These are phyloP conservation scores for Eolophus roseicapilla DNA, from an alignment of 2,113 vertebrate species.

Conservation along the genomic window DNA sequence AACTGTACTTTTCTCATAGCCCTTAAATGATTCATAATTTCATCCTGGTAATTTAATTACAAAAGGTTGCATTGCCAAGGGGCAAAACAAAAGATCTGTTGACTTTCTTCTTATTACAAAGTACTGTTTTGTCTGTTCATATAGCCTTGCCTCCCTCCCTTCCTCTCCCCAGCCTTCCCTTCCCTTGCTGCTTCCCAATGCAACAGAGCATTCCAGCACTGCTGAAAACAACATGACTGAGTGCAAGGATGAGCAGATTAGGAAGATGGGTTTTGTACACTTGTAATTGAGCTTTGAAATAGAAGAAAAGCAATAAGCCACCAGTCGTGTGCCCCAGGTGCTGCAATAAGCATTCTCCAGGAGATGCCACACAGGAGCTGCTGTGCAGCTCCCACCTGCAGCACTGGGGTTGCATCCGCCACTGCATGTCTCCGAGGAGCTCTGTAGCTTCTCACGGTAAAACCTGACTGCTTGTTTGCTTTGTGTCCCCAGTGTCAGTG, in stretches of 20 bases:
- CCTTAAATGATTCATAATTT: slow-evolving; percentile 3
- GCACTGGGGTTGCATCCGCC: neutral
- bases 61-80: neutral
- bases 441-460: neutral
- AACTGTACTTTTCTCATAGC: neutral
- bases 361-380: neutral
- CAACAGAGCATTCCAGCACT: neutral
- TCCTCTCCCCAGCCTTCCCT: neutral
- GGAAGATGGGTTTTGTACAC: neutral
- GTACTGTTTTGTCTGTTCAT: neutral
- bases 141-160: neutral
- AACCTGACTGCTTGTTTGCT: neutral
- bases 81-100: neutral
- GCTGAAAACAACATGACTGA: neutral
- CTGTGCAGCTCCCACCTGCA: neutral
- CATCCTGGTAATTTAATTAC: neutral
- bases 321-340: neutral
- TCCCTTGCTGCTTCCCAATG: neutral
- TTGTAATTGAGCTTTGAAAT: neutral
- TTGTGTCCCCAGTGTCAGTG: neutral
- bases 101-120: neutral
- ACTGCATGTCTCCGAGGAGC: neutral
- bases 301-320: neutral
- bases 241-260: neutral
- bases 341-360: too few relatives aligned